These are phyloP conservation scores for Unio pictorum DNA, from an alignment of 2,888 invertebrate genomes.

Conservation along the genomic window DNA sequence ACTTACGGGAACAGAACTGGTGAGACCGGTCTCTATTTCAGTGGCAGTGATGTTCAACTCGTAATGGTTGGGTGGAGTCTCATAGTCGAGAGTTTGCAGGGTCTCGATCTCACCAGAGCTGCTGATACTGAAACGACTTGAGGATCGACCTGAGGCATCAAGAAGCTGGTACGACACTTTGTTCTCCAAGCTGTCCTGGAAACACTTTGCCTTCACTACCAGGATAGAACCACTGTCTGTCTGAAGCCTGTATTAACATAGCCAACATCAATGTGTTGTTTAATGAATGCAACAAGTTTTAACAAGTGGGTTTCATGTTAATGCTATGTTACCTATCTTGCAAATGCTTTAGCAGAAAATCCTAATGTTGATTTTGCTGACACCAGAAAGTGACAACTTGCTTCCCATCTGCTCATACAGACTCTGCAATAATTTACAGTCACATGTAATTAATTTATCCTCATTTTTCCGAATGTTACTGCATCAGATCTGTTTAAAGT, in stretches of 20 bases:
- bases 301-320: too few species aligned
- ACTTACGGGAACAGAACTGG: slow-evolving; percentile 93
- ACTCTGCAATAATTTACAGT: too few species aligned
- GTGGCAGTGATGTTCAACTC: slow-evolving; percentile 95
- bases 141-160: slow-evolving; percentile 91
- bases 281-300: too few species aligned
- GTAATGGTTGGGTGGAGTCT: slow-evolving; percentile 80
- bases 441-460: too few species aligned
- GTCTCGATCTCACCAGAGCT: slow-evolving; percentile 85
- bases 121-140: slow-evolving; percentile 55
- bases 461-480: too few species aligned
- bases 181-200: slow-evolving; percentile 83
- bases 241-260: slow-evolving; percentile 57
- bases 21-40: slow-evolving; percentile 95
- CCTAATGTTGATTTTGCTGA: too few species aligned
- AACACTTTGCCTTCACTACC: slow-evolving; percentile 96
- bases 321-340: too few species aligned
- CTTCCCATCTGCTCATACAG: too few species aligned
- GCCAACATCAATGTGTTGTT: too few species aligned
- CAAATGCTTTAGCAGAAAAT: too few species aligned
- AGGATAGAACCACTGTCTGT: slow-evolving; percentile 81
- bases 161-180: slow-evolving; percentile 90
- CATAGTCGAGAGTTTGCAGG: slow-evolving; percentile 96
- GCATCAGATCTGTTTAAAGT: too few species aligned
- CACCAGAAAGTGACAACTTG: too few species aligned